Percentiles rank a stretch among this genome's conserved stretches.
Conservation (phyloP, 2,113 vertebrate species). For the Hippocampus barbouri region DNA sequence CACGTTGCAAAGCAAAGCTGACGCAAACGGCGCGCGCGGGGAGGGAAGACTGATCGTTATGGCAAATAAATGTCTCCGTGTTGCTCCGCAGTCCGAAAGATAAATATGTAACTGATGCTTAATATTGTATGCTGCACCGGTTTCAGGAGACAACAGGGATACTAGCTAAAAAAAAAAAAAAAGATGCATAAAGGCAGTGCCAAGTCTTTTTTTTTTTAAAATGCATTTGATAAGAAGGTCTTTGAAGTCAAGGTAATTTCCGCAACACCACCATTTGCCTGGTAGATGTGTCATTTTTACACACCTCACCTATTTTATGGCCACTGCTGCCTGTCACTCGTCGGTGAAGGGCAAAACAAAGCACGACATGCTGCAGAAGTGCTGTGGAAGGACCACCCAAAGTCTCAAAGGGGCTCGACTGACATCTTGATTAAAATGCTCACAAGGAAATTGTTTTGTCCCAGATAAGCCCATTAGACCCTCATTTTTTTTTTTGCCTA, state of each 20-base stretch:
- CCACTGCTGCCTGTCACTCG: neutral
- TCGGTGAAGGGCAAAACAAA: neutral
- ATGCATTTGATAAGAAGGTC: constrained; percentile 44
- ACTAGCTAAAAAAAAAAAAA: constrained; percentile 11
- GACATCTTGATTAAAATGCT: constrained; percentile 1
- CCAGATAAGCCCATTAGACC: neutral
- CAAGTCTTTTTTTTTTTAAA: constrained; percentile 38
- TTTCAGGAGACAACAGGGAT: constrained; percentile 19
- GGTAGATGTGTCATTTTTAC: constrained; percentile 16
- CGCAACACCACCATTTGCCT: constrained; percentile 18
- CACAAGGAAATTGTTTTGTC: neutral
- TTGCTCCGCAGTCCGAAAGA: constrained; percentile 35
- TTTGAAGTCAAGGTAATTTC: constrained; percentile 35
- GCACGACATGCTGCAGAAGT: neutral
- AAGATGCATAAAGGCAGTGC: constrained; percentile 19
- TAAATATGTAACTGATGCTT: constrained; percentile 21
- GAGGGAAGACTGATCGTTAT: constrained; percentile 27
- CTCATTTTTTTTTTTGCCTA: neutral
- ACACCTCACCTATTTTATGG: neutral
- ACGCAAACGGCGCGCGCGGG: constrained; percentile 42
- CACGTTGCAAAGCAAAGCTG: constrained; percentile 52
- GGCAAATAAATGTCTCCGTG: constrained; percentile 35
- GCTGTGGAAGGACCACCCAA: neutral
- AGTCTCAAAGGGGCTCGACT: neutral
- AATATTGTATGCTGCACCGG: constrained; percentile 18